A percentile compares a stretch with the other conserved stretches of the same genome.
phyloP scores from a whole-genome alignment of 2,888 invertebrate species.

The Lomographa bimaculata region DNA sequence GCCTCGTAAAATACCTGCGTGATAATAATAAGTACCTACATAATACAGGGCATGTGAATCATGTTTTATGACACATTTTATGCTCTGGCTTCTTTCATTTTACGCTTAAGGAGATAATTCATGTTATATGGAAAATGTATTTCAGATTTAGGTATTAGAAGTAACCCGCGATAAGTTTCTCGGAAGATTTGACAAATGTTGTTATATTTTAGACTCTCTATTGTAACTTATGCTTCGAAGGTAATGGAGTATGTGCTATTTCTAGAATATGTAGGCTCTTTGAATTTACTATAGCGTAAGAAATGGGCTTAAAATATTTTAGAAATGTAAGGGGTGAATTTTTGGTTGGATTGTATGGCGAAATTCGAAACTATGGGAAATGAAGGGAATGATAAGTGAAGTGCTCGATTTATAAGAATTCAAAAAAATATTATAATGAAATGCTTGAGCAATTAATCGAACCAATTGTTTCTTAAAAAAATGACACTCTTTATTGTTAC shows the following conservation, averaged over 20 bases:
- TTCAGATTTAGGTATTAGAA: slow-evolving; percentile 45
- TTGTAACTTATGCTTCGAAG: slow-evolving; percentile 21
- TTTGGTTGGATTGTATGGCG: no score
- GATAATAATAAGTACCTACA: slow-evolving; percentile 51
- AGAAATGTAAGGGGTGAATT: no score
- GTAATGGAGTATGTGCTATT: slow-evolving; percentile 15
- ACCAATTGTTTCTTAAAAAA: no score
- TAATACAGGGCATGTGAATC: slow-evolving; percentile 55
- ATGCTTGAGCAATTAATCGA: no score
- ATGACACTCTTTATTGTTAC: no score
- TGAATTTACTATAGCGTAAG: slow-evolving; percentile 1
- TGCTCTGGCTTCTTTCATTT: slow-evolving; percentile 54
- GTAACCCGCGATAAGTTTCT: slow-evolving; percentile 40
- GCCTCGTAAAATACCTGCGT: slow-evolving; percentile 60
- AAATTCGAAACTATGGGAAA: no score
- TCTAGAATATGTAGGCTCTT: background rate
- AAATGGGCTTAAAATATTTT: no score
- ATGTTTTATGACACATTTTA: slow-evolving; percentile 63
- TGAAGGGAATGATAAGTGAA: no score
- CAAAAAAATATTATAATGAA: no score
- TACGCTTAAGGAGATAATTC: slow-evolving; percentile 52
- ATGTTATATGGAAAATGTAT: slow-evolving; percentile 46
- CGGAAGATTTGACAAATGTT: slow-evolving; percentile 39
- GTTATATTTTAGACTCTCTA: slow-evolving; percentile 33
- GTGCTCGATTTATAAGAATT: no score